Percentiles rank a stretch among this genome's conserved stretches.
Evolutionary conservation across 2,888 invertebrate species (phyloP).

Genomic region (Gnatocerus cornutus): DNA sequence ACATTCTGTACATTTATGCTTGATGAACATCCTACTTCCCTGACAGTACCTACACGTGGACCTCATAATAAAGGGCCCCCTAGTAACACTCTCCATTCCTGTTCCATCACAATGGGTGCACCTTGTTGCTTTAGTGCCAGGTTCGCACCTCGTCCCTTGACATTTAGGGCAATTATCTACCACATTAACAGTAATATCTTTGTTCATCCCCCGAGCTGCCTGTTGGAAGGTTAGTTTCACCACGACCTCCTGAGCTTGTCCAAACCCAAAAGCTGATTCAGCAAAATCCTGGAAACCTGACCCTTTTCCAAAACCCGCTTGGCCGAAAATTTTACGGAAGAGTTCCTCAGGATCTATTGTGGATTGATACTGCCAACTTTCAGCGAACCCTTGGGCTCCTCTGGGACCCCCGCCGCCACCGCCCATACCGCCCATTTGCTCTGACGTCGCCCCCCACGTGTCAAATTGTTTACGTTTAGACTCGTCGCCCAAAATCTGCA

Average conservation of each 20-base stretch:
- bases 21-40: constrained; percentile 89
- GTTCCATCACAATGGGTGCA: constrained; percentile 97
- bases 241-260: constrained; percentile 90
- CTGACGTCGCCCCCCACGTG: constrained; percentile 91
- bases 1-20: constrained; percentile 93
- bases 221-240: constrained; percentile 94
- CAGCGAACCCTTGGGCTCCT: constrained; percentile 76
- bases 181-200: constrained; percentile 92
- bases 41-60: constrained; percentile 95
- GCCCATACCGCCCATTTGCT: constrained; percentile 87
- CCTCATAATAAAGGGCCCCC: constrained; percentile 96
- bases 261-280: constrained; percentile 92
- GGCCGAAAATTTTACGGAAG: constrained; percentile 96
- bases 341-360: constrained; percentile 96
- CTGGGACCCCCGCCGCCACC: constrained; percentile 66
- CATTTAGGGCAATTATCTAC: constrained; percentile 95
- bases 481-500: constrained; percentile 90
- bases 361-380: constrained; percentile 90
- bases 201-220: constrained; percentile 96
- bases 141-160: constrained; percentile 87
- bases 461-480: constrained; percentile 94
- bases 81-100: constrained; percentile 91
- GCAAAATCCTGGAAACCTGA: constrained; percentile 86
- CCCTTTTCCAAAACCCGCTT: constrained; percentile 79
- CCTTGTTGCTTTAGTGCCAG: constrained; percentile 90